Evolutionary conservation across 2,797 vertebrate genomes (phyloP), one percentile per base, ranked within the genome.

Genomic region (Erpetoichthys calabaricus): DNA sequence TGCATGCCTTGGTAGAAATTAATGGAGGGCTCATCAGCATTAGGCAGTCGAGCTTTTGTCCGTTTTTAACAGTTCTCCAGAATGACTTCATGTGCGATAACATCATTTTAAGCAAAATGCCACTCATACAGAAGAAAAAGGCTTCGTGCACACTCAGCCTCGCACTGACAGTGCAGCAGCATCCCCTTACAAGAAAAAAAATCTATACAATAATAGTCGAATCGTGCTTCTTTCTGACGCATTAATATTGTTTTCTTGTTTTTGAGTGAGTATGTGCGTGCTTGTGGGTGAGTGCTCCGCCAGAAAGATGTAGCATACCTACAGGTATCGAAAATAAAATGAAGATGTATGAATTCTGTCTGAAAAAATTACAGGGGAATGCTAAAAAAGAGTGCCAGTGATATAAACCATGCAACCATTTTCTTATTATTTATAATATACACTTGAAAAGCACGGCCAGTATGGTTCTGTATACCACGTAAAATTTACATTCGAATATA

Each of bases 1-100:
- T 82, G 75, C 65, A 69, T 73, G 70, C 70, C 59, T 65, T 71
- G 69, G 68, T 71, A 46, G 69, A 73, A 73, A 75, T 46, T 44
- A 68, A 70, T 62, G 60, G 61, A 65, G 60, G 58, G 52, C 9
- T 60, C 67, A 70, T 65, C 53, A 60, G 57, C 64, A 72, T 64
- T 60, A 70, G 70, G 63, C 68, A 53, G 65, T 58, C 50, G 56
- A 66, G 65, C 73, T 71, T 69, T 59, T 63, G 63, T 66, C 64
- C 70, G 68, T 73, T 25, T 25, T 73, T 65, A 73, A 66, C 74
- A 68, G 70, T 70, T 68, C 70, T 73, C 67, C 68, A 67, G 67
- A 63, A 77, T 78, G 70, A 73, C 58, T 58, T 62, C 7, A 66
- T 58, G 62, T 56, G 64, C 59, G 61, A 64, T 75, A 70, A 73